Evolutionary conservation across 2,888 invertebrate genomes (phyloP), one percentile per base, ranked within the genome.

Genomic region (Elegia similella): DNA sequence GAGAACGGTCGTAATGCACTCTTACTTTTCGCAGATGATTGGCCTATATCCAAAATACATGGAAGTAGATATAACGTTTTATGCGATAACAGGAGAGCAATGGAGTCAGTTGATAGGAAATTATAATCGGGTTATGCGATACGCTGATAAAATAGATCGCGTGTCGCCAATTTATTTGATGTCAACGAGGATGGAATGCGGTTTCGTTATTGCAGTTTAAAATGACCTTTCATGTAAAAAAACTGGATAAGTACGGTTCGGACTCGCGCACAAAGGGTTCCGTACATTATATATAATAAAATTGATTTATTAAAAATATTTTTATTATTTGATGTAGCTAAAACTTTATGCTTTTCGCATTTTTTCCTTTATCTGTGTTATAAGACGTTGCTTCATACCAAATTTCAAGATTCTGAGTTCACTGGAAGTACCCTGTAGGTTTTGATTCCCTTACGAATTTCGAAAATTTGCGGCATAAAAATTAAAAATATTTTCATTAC

Each of bases 31-130:
- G 34, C 54, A 16, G 54, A 48, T 48, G 48, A 42, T 58, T 58
- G 58, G 58, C 32, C 50, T 42, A 43, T 23, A 38, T 50, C 55
- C 54, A 58, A 52, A 47, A 48, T 34, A 12, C 23, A 58, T 50
- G 23, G 44, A 50, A 55, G 44, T 42, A 34, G 13, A 55, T 47
- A 44, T n/a, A 53, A 42, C 42, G 30, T n/a, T 46, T 30, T 38
- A 46, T 52, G 32, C n/a, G 42, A 52, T 50, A 56, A 56, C 42
- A 50, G 43, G 12, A 43, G 30, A 50, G 17, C 48, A 47, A 38
- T 38, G 42, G 47, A 47, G 47, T n/a, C 16, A 32, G 30, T 53
- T 13, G 2, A 10, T 23, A 46, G 38, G 46, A 10, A 48, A 48
- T 32, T 48, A 15, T 15, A 32, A 13, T 48, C 13, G 32, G 48